Conservation (phyloP, 1,140 invertebrate species). For the Dendroctonus ponderosae region DNA sequence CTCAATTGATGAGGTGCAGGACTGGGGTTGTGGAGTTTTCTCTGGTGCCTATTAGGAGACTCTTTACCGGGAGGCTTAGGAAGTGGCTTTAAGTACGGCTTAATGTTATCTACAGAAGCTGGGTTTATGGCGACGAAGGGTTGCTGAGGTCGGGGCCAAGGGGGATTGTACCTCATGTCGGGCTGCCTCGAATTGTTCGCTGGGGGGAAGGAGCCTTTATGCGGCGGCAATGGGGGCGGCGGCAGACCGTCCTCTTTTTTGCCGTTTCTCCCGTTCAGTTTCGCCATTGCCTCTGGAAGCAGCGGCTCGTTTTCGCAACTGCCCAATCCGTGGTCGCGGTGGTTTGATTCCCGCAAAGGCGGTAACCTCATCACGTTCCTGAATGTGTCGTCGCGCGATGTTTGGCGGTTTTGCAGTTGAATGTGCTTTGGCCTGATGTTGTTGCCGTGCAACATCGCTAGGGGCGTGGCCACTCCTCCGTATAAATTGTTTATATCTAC, state of each 20-base stretch:
- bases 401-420: constrained; percentile 40
- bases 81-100: constrained; percentile 60
- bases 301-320: constrained; percentile 67
- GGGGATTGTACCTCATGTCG: constrained; percentile 52
- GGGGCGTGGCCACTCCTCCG: constrained; percentile 67
- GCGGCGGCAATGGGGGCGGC: constrained; percentile 57
- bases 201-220: constrained; percentile 47
- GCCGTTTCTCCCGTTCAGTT: constrained; percentile 36
- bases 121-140: constrained; percentile 48
- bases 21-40: constrained; percentile 39
- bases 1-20: constrained; percentile 37
- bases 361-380: constrained; percentile 46
- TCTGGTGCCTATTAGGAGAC: constrained; percentile 45
- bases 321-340: constrained; percentile 48
- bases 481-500: constrained; percentile 55
- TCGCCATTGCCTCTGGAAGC: constrained; percentile 56
- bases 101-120: constrained; percentile 41
- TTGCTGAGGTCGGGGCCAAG: constrained; percentile 58
- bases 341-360: constrained; percentile 43
- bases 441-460: constrained; percentile 63
- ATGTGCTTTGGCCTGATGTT: constrained; percentile 42
- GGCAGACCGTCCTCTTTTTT: constrained; percentile 54
- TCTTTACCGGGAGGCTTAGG: constrained; percentile 56
- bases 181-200: constrained; percentile 30
- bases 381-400: constrained; percentile 44